A percentile compares a stretch with the other conserved stretches of the same genome.
Conservation (phyloP, 2,888 invertebrate genomes). For the Habrosyne pyritoides region DNA sequence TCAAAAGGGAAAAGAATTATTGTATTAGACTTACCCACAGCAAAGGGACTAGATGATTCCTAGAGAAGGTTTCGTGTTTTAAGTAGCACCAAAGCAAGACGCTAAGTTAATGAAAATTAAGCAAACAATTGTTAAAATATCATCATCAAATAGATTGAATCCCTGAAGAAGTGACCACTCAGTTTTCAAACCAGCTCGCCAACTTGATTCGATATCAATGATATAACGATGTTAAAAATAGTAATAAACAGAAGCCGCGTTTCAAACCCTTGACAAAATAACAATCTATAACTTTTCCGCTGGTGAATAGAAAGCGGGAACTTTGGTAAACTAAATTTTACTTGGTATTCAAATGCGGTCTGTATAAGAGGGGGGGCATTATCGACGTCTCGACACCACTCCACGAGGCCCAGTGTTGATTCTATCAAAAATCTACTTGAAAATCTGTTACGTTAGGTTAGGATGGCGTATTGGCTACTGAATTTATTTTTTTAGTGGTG, state of each 20-base stretch:
- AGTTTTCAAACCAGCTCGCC: background rate
- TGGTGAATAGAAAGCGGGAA: constrained; percentile 56
- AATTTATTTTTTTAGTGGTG: constrained; percentile 10
- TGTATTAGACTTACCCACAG: no score
- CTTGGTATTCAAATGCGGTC: constrained; percentile 69
- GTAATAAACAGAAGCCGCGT: constrained; percentile 40
- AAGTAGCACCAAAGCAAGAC: no score
- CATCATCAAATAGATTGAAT: no score
- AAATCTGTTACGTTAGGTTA: constrained; percentile 37
- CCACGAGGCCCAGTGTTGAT: constrained; percentile 70
- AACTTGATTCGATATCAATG: background rate
- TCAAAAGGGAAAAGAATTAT: constrained; percentile 33
- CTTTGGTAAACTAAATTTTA: constrained; percentile 76
- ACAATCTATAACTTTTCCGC: constrained; percentile 77
- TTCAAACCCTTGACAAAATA: constrained; percentile 65
- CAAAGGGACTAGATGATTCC: no score
- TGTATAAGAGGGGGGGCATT: constrained; percentile 66
- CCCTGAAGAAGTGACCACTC: no score
- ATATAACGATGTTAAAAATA: constrained; percentile 19
- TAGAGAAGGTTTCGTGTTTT: no score
- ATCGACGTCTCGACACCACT: constrained; percentile 72
- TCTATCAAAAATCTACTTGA: constrained; percentile 78
- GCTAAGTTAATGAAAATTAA: no score
- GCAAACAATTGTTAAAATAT: no score
- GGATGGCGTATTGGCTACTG: constrained; percentile 28